Evolutionary conservation across 2,888 invertebrate genomes (phyloP).

Genomic region (Drosophila meridionalis): DNA sequence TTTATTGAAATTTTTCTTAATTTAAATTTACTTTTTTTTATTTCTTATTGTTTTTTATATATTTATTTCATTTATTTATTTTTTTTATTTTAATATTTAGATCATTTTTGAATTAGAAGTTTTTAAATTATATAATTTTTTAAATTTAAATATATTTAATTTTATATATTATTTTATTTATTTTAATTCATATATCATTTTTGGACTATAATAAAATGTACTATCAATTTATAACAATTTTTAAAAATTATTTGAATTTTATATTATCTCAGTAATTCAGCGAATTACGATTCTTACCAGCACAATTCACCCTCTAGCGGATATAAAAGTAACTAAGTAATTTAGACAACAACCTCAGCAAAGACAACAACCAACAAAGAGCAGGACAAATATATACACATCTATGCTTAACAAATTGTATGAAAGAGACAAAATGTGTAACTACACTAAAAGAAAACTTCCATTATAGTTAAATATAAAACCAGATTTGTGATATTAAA

Average conservation of each 20-base stretch:
- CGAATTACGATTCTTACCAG: neutral
- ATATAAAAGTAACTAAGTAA: neutral
- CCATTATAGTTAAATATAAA: fast-evolving
- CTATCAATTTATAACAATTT: neutral
- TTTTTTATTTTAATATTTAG: too few relatives aligned
- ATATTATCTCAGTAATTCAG: neutral
- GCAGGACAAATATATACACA: neutral
- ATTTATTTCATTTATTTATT: too few relatives aligned
- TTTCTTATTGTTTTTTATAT: too few relatives aligned
- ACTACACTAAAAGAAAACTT: slow-evolving; percentile 34
- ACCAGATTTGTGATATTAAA: neutral
- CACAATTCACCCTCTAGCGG: neutral
- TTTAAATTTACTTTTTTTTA: too few relatives aligned
- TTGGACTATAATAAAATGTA: neutral
- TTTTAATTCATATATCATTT: too few relatives aligned
- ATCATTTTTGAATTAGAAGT: too few relatives aligned
- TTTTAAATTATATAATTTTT: too few relatives aligned
- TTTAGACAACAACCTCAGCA: slow-evolving; percentile 4
- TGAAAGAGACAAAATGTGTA: slow-evolving; percentile 1
- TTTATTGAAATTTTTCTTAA: too few relatives aligned
- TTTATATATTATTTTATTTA: too few relatives aligned
- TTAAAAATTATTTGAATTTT: neutral
- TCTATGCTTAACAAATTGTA: neutral
- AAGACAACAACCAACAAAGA: slow-evolving; percentile 25
- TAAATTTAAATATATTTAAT: too few relatives aligned